Evolutionary conservation across 2,797 vertebrate species (phyloP).

Genomic region (Kryptolebias ocellatus): DNA sequence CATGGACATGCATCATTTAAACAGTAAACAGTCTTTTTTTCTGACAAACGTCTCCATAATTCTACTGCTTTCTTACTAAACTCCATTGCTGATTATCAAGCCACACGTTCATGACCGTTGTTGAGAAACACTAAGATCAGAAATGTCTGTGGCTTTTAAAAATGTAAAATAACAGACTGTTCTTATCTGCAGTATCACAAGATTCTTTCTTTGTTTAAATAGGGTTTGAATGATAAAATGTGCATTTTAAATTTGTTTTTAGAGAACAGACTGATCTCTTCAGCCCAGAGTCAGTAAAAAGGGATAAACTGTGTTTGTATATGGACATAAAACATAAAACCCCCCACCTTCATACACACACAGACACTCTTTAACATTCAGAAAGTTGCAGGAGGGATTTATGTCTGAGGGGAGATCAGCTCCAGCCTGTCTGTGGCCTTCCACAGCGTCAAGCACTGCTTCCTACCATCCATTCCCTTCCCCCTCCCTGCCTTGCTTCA

Average conservation of each 20-base stretch:
- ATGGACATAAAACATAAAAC: slow-evolving; percentile 1
- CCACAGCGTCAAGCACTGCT: slow-evolving; percentile 16
- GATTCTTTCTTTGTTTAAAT: too few relatives aligned
- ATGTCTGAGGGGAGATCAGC: slow-evolving; percentile 31
- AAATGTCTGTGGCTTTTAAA: background rate
- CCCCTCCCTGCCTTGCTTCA: background rate
- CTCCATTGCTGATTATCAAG: too few relatives aligned
- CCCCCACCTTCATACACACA: background rate
- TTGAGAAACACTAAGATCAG: too few relatives aligned
- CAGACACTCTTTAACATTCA: background rate
- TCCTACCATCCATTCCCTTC: background rate
- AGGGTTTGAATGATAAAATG: background rate
- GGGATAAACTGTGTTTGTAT: slow-evolving; percentile 23
- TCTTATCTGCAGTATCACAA: too few relatives aligned
- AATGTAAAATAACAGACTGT: background rate
- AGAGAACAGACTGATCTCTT: slow-evolving; percentile 55
- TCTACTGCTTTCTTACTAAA: too few relatives aligned
- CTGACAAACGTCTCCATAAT: too few relatives aligned
- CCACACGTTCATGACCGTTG: too few relatives aligned
- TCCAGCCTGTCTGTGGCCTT: slow-evolving; percentile 32
- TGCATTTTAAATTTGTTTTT: slow-evolving; percentile 8
- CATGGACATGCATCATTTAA: background rate
- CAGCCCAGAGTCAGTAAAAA: slow-evolving; percentile 35
- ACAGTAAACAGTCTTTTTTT: too few relatives aligned
- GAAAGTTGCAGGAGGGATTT: slow-evolving; percentile 36